A percentile compares a stretch with the other conserved stretches of the same genome.
Evolutionary conservation across 2,113 vertebrate genomes (phyloP).

Genomic region (Tiliqua scincoides): DNA sequence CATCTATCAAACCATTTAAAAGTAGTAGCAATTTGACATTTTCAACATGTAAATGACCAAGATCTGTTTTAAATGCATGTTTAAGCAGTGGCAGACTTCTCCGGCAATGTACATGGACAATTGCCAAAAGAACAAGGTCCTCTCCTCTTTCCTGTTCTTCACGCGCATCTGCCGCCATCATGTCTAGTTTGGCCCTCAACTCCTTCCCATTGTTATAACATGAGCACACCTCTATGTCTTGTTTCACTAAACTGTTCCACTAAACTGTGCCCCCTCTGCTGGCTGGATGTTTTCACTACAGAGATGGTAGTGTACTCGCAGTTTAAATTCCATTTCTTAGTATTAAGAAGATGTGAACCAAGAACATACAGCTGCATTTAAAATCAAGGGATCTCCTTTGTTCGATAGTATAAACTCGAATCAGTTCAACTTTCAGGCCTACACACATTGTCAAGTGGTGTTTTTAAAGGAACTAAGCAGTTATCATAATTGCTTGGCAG

Average conservation of each 20-base stretch:
- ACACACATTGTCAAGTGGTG: background rate
- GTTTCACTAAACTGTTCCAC: background rate
- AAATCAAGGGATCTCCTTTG: background rate
- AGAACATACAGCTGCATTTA: background rate
- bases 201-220: background rate
- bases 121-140: no score
- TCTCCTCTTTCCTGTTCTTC: background rate
- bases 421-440: background rate
- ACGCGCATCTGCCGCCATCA: background rate
- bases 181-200: background rate
- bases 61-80: no score
- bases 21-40: no score
- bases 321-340: background rate
- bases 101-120: no score
- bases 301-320: background rate
- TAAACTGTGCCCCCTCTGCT: background rate
- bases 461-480: slow-evolving; percentile 37
- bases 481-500: slow-evolving; percentile 61
- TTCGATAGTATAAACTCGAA: background rate
- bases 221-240: background rate
- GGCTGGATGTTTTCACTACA: background rate
- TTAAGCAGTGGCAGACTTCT: no score
- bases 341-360: background rate
- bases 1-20: no score
- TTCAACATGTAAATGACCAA: no score